phyloP scores from a whole-genome alignment of 2,888 invertebrate genomes.

The Apotomis turbidana region DNA sequence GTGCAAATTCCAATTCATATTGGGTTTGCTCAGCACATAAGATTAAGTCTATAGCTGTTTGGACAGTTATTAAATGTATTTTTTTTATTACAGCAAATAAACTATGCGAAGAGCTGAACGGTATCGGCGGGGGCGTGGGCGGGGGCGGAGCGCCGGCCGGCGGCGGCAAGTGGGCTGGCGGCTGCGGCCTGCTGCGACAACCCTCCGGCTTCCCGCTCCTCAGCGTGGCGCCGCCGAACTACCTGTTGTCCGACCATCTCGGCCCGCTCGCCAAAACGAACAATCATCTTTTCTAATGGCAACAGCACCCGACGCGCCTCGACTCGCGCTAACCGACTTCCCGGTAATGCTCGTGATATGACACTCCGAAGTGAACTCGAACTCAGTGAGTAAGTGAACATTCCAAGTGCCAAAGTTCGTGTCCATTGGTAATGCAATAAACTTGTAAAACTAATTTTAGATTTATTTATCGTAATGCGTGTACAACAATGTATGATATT shows the following conservation, averaged over 20 bases:
- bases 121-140: slow-evolving; percentile 64
- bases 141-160: slow-evolving; percentile 71
- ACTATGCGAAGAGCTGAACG: slow-evolving; percentile 75
- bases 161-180: slow-evolving; percentile 83
- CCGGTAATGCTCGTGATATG: slow-evolving; percentile 45
- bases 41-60: too few species aligned
- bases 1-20: too few species aligned
- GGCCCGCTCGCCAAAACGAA: slow-evolving; percentile 85
- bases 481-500: slow-evolving; percentile 57
- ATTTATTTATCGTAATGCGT: slow-evolving; percentile 59
- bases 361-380: slow-evolving; percentile 46
- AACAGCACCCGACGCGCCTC: slow-evolving; percentile 48
- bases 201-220: slow-evolving; percentile 85
- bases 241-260: slow-evolving; percentile 85
- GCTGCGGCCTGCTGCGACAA: slow-evolving; percentile 86
- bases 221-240: slow-evolving; percentile 84
- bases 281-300: slow-evolving; percentile 86
- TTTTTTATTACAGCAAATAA: slow-evolving; percentile 70
- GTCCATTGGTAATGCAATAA: slow-evolving; percentile 73
- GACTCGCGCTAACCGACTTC: slow-evolving; percentile 38
- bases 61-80: not conserved
- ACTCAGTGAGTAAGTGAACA: slow-evolving; percentile 45
- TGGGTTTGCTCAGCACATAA: too few species aligned
- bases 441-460: slow-evolving; percentile 60
- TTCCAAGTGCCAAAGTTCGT: slow-evolving; percentile 71